A percentile compares a stretch with the other conserved stretches of the same genome.
These are phyloP conservation scores for Ceratotherium simum DNA, from an alignment of 2,113 vertebrate species.

Conservation along the genomic window DNA sequence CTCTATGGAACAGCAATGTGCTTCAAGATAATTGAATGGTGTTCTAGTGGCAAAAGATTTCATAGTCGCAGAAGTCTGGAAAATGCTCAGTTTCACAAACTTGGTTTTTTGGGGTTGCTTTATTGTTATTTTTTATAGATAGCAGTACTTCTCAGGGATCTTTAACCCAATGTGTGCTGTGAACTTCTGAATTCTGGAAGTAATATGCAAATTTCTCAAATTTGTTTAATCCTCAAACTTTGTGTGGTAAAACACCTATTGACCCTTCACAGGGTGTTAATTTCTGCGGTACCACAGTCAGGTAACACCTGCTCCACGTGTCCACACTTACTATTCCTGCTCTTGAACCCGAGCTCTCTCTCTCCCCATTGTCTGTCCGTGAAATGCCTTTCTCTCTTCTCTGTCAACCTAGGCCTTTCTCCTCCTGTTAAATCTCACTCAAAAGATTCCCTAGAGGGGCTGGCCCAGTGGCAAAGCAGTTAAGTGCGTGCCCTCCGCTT, in stretches of 20 bases:
- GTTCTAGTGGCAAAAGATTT: not conserved
- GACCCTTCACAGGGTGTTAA: not conserved
- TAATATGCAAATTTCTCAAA: not conserved
- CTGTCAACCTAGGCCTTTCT: not conserved
- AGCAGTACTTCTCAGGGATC: not conserved
- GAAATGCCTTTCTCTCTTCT: not conserved
- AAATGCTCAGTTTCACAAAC: not conserved
- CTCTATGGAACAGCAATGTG: not conserved
- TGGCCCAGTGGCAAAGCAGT: too few relatives aligned
- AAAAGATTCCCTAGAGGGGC: not conserved
- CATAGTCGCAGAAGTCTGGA: not conserved
- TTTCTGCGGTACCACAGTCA: not conserved
- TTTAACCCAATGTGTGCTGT: not conserved
- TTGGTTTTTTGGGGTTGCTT: not conserved
- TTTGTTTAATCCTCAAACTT: not conserved
- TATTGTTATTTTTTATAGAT: not conserved
- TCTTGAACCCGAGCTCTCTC: not conserved
- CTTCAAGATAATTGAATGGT: not conserved
- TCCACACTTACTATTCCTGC: not conserved
- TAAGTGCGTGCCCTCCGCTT: too few relatives aligned
- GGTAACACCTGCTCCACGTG: not conserved
- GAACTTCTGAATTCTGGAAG: not conserved
- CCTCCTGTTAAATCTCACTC: not conserved
- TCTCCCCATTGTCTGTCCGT: not conserved
- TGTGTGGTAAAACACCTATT: not conserved